Evolutionary conservation across 2,113 vertebrate species (phyloP), one percentile per base, ranked within the genome.

Genomic region (Panthera tigris): DNA sequence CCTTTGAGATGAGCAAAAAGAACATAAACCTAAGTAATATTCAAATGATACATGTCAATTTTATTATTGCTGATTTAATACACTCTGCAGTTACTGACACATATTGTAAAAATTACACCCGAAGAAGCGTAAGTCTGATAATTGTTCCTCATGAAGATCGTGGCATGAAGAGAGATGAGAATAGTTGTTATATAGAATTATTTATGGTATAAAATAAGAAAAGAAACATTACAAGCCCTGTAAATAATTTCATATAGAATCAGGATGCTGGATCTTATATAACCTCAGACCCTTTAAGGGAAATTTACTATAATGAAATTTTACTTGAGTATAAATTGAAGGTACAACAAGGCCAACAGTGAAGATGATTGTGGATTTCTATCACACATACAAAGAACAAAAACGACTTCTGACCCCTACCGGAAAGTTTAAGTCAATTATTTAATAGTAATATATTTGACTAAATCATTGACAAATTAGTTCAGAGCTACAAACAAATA

Each of bases 221-320:
- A 96, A 91, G 39, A n/a, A 93, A 21, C 69, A 45, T 66, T 79
- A 74, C 0, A 74, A 61, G 5, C 4, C 9, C 39, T 83, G 57
- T 16, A 87, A 80, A 80, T 36, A 69, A 45, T 50, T 80, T 63
- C 9, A 13, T 29, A 76, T 31, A 39, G 57, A 96, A 85, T 52
- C 9, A 61, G 27, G 19, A 89, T 39, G 13, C 25, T 91, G 7
- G 13, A n/a, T 89, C 9, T 87, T 91, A 63, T 80, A 74, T 84
- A 80, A 85, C 5, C 27, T 89, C 33, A 80, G 33, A 68, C 1
- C 1, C 12, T 8, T 88, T 84, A 80, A 89, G 12, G 55, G 12
- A 87, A 84, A 93, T 73, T 45, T 68, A 57, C 13, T n/a, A 3
- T 48, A 88, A 91, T 85, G n/a, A 84, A 95, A 52, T 95, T 96